Evolutionary conservation across 2,113 vertebrate species (phyloP).

Genomic region (Bubalus kerabau): DNA sequence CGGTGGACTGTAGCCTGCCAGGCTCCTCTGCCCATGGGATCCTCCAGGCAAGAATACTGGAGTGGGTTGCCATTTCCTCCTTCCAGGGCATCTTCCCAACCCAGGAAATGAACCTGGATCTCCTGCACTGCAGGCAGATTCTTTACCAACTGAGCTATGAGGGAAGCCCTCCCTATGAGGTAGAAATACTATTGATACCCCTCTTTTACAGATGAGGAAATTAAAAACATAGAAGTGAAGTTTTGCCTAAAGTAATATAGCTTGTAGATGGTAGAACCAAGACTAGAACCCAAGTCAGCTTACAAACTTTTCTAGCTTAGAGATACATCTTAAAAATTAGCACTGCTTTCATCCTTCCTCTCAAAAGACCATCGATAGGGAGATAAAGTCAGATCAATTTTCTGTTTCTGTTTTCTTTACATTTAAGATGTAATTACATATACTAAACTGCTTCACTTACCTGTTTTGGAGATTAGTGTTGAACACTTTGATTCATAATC

Average conservation of each 20-base stretch:
- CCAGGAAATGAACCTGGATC: neutral
- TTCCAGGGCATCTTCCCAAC: neutral
- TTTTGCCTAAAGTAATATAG: neutral
- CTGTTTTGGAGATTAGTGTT: neutral
- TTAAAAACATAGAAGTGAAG: neutral
- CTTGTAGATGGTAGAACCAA: neutral
- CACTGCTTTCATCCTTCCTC: neutral
- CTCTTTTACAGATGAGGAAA: slow-evolving; percentile 9
- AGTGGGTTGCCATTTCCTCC: neutral
- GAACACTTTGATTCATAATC: neutral
- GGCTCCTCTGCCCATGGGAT: neutral
- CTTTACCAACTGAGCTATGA: neutral
- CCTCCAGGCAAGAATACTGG: neutral
- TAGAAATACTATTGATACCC: neutral
- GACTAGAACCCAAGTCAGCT: neutral
- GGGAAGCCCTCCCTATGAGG: neutral
- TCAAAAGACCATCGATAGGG: neutral
- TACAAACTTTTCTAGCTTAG: neutral
- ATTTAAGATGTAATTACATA: slow-evolving; percentile 19
- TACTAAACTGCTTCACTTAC: neutral
- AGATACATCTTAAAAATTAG: neutral
- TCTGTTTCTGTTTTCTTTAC: slow-evolving; percentile 1
- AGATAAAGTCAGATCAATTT: neutral
- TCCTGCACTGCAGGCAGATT: neutral
- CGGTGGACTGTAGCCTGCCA: neutral